Conservation (phyloP, 2,113 vertebrate genomes). For the Xyliphius kryptos region DNA sequence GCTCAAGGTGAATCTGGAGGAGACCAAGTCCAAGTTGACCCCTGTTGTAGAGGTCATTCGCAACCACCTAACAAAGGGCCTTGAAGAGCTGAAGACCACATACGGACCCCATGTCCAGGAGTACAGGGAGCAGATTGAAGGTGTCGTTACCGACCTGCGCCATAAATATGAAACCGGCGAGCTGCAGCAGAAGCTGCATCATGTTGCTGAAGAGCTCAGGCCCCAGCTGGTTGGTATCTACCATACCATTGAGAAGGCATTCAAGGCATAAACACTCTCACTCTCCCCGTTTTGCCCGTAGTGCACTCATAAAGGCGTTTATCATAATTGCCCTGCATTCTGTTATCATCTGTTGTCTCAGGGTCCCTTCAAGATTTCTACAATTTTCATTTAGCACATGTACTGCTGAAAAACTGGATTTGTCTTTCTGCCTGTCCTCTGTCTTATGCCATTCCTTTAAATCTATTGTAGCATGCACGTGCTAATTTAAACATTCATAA, state of each 20-base stretch:
- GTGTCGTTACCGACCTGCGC: slow-evolving; percentile 38
- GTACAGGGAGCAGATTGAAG: slow-evolving; percentile 57
- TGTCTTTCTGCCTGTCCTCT: too few species aligned
- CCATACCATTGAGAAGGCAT: neutral
- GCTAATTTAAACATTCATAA: too few species aligned
- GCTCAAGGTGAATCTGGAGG: slow-evolving; percentile 64
- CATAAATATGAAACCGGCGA: slow-evolving; percentile 40
- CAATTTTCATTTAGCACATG: too few species aligned
- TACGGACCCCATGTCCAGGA: slow-evolving; percentile 56
- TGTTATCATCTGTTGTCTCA: too few species aligned
- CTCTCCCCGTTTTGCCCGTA: too few species aligned
- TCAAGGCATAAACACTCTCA: slow-evolving; percentile 41
- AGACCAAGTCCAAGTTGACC: slow-evolving; percentile 63
- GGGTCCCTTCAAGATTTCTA: too few species aligned
- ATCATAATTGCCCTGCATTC: too few species aligned
- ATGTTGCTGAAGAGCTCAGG: slow-evolving; percentile 20
- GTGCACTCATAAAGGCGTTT: too few species aligned
- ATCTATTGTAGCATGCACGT: too few species aligned
- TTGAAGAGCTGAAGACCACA: slow-evolving; percentile 55
- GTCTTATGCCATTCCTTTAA: too few species aligned
- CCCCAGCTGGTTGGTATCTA: slow-evolving; percentile 40
- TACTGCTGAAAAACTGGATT: too few species aligned
- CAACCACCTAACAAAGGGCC: slow-evolving; percentile 50
- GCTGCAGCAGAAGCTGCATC: slow-evolving; percentile 50
- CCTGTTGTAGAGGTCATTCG: slow-evolving; percentile 68